phyloP scores from a whole-genome alignment of 1,140 invertebrate genomes.

The Aphaenogaster rudis region DNA sequence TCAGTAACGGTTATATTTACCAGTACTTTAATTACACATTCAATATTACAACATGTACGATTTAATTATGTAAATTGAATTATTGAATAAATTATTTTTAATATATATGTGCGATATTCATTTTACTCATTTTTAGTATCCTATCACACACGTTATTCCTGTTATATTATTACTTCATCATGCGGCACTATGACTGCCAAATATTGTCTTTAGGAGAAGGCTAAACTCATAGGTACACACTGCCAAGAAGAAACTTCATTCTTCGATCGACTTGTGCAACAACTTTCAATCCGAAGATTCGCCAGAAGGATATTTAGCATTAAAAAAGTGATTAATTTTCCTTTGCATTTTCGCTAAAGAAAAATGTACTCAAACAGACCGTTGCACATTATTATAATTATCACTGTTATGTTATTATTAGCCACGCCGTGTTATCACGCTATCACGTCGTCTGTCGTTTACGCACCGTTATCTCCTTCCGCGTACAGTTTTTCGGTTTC shows the following conservation, averaged over 20 bases:
- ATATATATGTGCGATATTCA: neutral
- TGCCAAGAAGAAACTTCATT: neutral
- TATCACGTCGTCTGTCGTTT: neutral
- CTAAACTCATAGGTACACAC: neutral
- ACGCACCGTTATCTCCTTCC: neutral
- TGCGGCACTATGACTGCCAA: neutral
- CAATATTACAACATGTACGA: neutral
- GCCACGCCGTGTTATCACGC: neutral
- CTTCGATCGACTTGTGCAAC: neutral
- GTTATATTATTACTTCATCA: neutral
- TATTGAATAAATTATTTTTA: conserved; percentile 2
- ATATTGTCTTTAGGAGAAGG: neutral
- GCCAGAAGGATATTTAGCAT: neutral
- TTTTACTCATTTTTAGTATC: neutral
- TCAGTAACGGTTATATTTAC: neutral
- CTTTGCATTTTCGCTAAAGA: neutral
- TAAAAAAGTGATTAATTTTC: neutral
- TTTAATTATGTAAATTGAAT: neutral
- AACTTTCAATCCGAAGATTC: neutral
- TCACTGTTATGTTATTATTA: conserved; percentile 6
- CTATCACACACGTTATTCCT: neutral
- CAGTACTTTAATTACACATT: conserved; percentile 6
- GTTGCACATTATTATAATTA: neutral
- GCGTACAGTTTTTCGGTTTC: neutral
- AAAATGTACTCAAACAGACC: neutral